phyloP scores from a whole-genome alignment of 92 coral and sea anemone species.

The Epizoanthus fatuus region DNA sequence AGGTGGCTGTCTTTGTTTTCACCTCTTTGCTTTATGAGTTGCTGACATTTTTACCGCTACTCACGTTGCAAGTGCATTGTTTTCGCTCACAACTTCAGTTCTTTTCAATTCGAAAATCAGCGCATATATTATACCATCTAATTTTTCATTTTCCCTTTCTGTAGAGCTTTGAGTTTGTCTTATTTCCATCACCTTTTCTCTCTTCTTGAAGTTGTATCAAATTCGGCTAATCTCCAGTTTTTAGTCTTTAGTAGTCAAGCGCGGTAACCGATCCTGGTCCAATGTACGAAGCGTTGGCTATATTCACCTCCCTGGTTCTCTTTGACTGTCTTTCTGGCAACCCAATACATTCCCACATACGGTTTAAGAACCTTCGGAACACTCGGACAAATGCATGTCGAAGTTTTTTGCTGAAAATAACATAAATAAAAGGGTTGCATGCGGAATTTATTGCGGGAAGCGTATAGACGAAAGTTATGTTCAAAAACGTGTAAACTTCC shows the following conservation, averaged over 20 bases:
- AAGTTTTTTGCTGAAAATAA: conserved; percentile 85
- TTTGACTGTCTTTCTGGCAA: conserved; percentile 32
- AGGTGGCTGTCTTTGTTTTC: too few species aligned
- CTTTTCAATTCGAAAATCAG: too few species aligned
- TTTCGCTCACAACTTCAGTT: too few species aligned
- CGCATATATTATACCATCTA: too few species aligned
- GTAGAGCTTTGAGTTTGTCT: too few species aligned
- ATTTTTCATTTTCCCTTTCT: too few species aligned
- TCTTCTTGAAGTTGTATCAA: too few species aligned
- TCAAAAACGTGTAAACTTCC: conserved; percentile 72
- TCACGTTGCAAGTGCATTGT: too few species aligned
- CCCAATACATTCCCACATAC: conserved; percentile 28
- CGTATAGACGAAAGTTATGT: conserved; percentile 89
- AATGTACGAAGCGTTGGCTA: conserved; percentile 4
- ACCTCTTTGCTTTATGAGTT: too few species aligned
- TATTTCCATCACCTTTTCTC: too few species aligned
- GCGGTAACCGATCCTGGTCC: conserved; percentile 42
- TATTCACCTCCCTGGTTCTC: conserved; percentile 14
- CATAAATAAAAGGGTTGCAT: conserved; percentile 92
- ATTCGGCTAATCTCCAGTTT: not conserved
- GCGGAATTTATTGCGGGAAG: conserved; percentile 95
- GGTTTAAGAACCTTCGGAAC: conserved; percentile 47
- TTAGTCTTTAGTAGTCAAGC: conserved; percentile 1
- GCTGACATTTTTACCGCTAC: too few species aligned
- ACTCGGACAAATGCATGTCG: conserved; percentile 80